A percentile compares a stretch with the other conserved stretches of the same genome.
Conservation (phyloP, 2,113 vertebrate genomes). For the Pluvianellus socialis region DNA sequence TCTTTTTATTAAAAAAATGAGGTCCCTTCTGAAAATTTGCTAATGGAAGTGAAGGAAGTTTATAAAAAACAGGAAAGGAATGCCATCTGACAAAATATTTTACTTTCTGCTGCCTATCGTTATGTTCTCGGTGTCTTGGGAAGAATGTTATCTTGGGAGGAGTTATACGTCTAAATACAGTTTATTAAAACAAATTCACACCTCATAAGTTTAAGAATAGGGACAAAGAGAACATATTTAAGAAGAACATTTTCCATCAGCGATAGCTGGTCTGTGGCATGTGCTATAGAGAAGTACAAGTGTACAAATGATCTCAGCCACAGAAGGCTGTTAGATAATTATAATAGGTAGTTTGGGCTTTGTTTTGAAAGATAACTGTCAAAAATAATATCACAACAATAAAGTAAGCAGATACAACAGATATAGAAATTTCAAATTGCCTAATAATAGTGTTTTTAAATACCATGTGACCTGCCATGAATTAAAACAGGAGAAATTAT, state of each 20-base stretch:
- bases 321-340: not conserved
- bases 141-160: not conserved
- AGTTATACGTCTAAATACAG: not conserved
- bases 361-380: not conserved
- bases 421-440: not conserved
- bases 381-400: not conserved
- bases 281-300: not conserved
- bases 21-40: not conserved
- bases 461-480: not conserved
- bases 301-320: not conserved
- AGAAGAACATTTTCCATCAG: not conserved
- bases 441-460: not conserved
- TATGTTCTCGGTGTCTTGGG: not conserved
- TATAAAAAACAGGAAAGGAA: not conserved
- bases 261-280: not conserved
- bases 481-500: not conserved
- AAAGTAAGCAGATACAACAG: not conserved
- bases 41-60: slow-evolving; percentile 9
- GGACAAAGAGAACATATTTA: not conserved
- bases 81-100: not conserved
- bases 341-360: not conserved
- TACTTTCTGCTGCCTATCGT: not conserved
- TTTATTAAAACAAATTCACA: not conserved
- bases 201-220: not conserved
- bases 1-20: slow-evolving; percentile 22